phyloP scores from a whole-genome alignment of 2,797 vertebrate genomes.

The Etheostoma perlongum region DNA sequence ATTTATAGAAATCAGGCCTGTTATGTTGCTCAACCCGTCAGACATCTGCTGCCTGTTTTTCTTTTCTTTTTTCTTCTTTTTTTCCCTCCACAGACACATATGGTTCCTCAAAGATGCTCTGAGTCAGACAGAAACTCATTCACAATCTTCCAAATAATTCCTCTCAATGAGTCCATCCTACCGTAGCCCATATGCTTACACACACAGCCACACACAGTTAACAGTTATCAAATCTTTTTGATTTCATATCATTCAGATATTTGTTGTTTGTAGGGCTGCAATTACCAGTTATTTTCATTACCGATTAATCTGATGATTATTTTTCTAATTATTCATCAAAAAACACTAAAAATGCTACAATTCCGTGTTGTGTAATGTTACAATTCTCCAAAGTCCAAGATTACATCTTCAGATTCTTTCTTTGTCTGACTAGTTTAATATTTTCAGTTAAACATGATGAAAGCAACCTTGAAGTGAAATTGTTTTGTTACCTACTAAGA shows the following conservation, averaged over 20 bases:
- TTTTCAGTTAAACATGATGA: not conserved
- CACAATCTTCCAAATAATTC: conserved; percentile 69
- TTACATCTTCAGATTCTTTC: not conserved
- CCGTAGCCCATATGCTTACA: conserved; percentile 9
- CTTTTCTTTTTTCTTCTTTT: conserved; percentile 29
- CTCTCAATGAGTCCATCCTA: conserved; percentile 69
- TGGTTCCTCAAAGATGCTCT: conserved; percentile 75
- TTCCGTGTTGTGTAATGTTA: not conserved
- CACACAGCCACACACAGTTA: not conserved
- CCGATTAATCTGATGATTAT: not conserved
- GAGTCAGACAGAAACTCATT: conserved; percentile 72
- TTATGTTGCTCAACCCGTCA: conserved; percentile 66
- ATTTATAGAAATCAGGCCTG: conserved; percentile 71
- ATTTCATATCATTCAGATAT: not conserved
- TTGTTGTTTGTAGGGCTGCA: not conserved
- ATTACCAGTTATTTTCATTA: not conserved
- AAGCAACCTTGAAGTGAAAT: not conserved
- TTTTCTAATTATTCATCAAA: not conserved
- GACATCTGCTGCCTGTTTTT: conserved; percentile 71
- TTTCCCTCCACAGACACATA: conserved; percentile 45
- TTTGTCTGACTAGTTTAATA: not conserved
- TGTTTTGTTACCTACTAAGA: not conserved
- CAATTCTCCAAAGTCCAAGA: not conserved
- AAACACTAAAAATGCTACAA: not conserved
- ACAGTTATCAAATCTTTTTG: not conserved